phyloP scores from a whole-genome alignment of 2,888 invertebrate species.

The Hirtodrosophila confusa region DNA sequence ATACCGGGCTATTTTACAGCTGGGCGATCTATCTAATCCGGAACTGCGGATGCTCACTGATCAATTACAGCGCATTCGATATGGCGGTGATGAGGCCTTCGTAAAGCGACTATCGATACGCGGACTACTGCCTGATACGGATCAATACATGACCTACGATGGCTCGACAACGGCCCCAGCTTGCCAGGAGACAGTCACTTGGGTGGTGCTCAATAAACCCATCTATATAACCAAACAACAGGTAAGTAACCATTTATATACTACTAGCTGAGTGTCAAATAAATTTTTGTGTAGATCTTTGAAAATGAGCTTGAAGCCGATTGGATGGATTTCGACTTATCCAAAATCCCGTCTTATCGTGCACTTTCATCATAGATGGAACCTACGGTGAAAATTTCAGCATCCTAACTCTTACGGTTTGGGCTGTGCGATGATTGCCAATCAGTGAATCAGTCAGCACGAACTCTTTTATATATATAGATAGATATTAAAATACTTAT shows the following conservation, averaged over 20 bases:
- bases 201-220: slow-evolving; percentile 99
- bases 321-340: too few relatives aligned
- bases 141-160: slow-evolving; percentile 99
- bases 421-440: too few relatives aligned
- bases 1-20: slow-evolving; percentile 85
- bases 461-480: too few relatives aligned
- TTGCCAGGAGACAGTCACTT: slow-evolving; percentile 99
- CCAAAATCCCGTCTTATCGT: too few relatives aligned
- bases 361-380: too few relatives aligned
- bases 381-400: too few relatives aligned
- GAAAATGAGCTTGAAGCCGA: too few relatives aligned
- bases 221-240: slow-evolving; percentile 99
- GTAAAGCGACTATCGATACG: slow-evolving; percentile 94
- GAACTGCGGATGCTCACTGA: slow-evolving; percentile 96
- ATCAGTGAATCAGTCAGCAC: too few relatives aligned
- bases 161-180: slow-evolving; percentile 98
- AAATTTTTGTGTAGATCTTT: too few relatives aligned
- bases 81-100: slow-evolving; percentile 94
- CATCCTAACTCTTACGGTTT: too few relatives aligned
- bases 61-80: slow-evolving; percentile 95
- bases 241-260: slow-evolving; percentile 85
- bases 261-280: too few relatives aligned
- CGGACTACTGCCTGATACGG: slow-evolving; percentile 95
- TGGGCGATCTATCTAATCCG: slow-evolving; percentile 95
- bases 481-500: too few relatives aligned